Evolutionary conservation across 2,797 vertebrate species (phyloP), one percentile per base, ranked within the genome.

Genomic region (Acanthopagrus latus): DNA sequence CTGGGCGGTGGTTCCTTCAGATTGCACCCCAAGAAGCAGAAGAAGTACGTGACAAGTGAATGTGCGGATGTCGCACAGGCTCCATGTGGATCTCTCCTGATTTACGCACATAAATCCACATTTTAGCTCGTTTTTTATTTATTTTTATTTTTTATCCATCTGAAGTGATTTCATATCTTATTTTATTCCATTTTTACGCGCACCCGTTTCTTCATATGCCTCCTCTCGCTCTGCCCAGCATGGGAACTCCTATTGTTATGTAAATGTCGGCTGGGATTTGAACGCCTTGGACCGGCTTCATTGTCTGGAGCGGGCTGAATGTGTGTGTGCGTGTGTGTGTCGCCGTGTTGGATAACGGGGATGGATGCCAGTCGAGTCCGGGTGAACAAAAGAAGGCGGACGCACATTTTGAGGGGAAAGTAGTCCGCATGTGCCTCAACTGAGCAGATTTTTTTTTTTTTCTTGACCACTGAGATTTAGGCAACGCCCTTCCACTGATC

Each of bases 1-100:
- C 86, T 89, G 94, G 95, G 95, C 94, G 94, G 94, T 94, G 94
- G 94, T 95, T 92, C 84, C 81, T 73, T 50, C 63, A 75, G 56
- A 76, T 64, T 83, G 82, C 81, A 70, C 73, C 81, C 71, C 48
- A n/a, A 38, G 29, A 33, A 33, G 29, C 6, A 33, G 29, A 33
- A 33, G 66, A 70, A 76, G 67, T 81, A 76, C 79, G 88, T 87
- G 87, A 86, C 81, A 74, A 84, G 90, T 77, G 82, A 80, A 83
- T 75, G 46, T 88, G 83, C 85, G 85, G 84, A 88, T 85, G 90
- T 90, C 74, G 58, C 80, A 41, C 56, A 59, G 64, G 72, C 25
- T 68, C 71, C 88, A 82, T 63, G 83, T 90, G 80, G 71, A 83
- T 75, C 74, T 47, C 44, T 69, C 69, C 56, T 23, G 12, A 12